Percentiles rank a stretch among this genome's conserved stretches.
phyloP scores from a whole-genome alignment of 2,113 vertebrate species.

The Vulpes vulpes region DNA sequence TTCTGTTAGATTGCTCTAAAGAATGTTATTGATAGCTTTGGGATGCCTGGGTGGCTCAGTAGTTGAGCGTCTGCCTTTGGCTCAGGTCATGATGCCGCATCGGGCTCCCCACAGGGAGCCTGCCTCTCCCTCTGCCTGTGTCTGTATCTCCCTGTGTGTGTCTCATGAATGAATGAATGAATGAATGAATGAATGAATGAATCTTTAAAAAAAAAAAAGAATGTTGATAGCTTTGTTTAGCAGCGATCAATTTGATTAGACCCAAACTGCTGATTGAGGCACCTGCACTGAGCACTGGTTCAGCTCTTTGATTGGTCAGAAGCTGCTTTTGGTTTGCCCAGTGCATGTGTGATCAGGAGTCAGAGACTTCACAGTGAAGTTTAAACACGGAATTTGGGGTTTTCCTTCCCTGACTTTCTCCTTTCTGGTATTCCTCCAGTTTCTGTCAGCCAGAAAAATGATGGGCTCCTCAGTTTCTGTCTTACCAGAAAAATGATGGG shows the following conservation, averaged over 20 bases:
- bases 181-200: too few species aligned
- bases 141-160: too few species aligned
- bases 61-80: too few species aligned
- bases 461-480: neutral
- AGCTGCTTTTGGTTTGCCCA: neutral
- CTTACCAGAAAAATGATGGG: neutral
- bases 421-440: neutral
- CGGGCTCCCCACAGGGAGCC: too few species aligned
- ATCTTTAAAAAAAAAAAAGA: neutral
- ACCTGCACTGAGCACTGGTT: neutral
- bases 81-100: too few species aligned
- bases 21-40: neutral
- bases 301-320: neutral
- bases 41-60: too few species aligned
- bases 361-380: neutral
- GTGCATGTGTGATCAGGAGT: neutral
- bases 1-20: neutral
- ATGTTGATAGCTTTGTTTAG: neutral
- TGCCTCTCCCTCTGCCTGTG: too few species aligned
- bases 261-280: neutral
- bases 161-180: too few species aligned
- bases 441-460: too few species aligned
- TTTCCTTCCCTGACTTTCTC: neutral
- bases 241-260: neutral
- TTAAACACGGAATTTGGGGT: conserved; percentile 1